Conservation (phyloP, 1,140 invertebrate genomes). For the Drosophila nigrodunni region DNA sequence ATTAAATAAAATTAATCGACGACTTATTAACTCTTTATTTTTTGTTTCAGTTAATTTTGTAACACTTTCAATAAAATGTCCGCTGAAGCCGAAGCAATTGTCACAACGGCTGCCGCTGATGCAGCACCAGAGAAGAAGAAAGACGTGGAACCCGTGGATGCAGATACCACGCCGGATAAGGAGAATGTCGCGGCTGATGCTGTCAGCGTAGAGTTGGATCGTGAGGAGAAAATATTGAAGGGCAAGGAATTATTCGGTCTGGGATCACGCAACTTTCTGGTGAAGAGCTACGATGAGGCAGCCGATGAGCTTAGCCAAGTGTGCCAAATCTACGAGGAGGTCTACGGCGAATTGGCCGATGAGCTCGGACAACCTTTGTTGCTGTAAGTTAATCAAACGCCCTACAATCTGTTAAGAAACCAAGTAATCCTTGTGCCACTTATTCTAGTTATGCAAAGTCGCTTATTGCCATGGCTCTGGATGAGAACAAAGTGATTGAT, state of each 20-base stretch:
- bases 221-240: constrained; percentile 71
- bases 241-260: constrained; percentile 86
- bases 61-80: constrained; percentile 56
- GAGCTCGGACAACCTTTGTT: constrained; percentile 92
- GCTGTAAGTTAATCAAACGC: constrained; percentile 74
- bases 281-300: constrained; percentile 89
- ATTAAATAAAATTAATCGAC: neutral
- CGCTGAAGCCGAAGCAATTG: constrained; percentile 76
- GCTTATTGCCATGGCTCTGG: constrained; percentile 89
- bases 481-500: constrained; percentile 90
- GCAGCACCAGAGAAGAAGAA: constrained; percentile 43
- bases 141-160: constrained; percentile 54
- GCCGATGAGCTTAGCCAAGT: constrained; percentile 90
- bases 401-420: neutral
- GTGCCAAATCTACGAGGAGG: constrained; percentile 87
- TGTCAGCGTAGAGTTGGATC: constrained; percentile 53
- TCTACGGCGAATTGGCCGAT: constrained; percentile 89
- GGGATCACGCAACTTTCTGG: constrained; percentile 90
- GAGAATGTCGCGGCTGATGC: constrained; percentile 13
- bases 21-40: neutral
- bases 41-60: constrained; percentile 16
- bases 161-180: constrained; percentile 68
- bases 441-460: constrained; percentile 85
- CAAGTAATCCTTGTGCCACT: neutral
- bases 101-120: constrained; percentile 59